A percentile compares a stretch with the other conserved stretches of the same genome.
These are phyloP conservation scores for Cephus pulcher DNA, from an alignment of 2,888 invertebrate species.

Conservation along the genomic window DNA sequence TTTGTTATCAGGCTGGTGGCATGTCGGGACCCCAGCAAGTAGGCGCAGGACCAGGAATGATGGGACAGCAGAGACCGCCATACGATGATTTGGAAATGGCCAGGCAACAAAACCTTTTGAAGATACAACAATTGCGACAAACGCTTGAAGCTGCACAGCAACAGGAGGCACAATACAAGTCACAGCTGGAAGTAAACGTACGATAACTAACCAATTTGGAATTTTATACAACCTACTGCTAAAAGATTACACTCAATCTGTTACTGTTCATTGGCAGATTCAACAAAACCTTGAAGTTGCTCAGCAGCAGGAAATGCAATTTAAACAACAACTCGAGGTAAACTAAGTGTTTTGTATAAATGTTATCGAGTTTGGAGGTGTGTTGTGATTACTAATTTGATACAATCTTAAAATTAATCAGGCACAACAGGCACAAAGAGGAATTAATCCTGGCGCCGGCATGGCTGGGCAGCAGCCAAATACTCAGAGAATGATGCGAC, in stretches of 20 bases:
- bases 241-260: not conserved
- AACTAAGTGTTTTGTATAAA: slow-evolving; percentile 42
- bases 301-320: slow-evolving; percentile 84
- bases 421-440: slow-evolving; percentile 64
- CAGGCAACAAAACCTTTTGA: slow-evolving; percentile 81
- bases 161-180: slow-evolving; percentile 82
- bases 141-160: slow-evolving; percentile 85
- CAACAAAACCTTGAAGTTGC: slow-evolving; percentile 78
- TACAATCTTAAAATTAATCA: slow-evolving; percentile 18
- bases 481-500: slow-evolving; percentile 79
- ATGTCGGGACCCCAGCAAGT: slow-evolving; percentile 58
- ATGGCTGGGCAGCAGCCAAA: slow-evolving; percentile 65
- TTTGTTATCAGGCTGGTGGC: slow-evolving; percentile 38
- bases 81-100: slow-evolving; percentile 77
- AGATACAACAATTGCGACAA: slow-evolving; percentile 81
- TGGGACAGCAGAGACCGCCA: slow-evolving; percentile 64
- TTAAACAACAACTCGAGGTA: slow-evolving; percentile 78
- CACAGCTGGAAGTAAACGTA: slow-evolving; percentile 80
- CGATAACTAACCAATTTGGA: slow-evolving; percentile 50
- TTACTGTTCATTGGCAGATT: slow-evolving; percentile 58
- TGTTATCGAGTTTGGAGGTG: not conserved
- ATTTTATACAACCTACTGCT: slow-evolving; percentile 18
- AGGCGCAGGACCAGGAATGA: slow-evolving; percentile 46
- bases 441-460: slow-evolving; percentile 54
- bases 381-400: not conserved